Evolutionary conservation across 2,888 invertebrate genomes (phyloP).

Genomic region (Cataglyphis livida): DNA sequence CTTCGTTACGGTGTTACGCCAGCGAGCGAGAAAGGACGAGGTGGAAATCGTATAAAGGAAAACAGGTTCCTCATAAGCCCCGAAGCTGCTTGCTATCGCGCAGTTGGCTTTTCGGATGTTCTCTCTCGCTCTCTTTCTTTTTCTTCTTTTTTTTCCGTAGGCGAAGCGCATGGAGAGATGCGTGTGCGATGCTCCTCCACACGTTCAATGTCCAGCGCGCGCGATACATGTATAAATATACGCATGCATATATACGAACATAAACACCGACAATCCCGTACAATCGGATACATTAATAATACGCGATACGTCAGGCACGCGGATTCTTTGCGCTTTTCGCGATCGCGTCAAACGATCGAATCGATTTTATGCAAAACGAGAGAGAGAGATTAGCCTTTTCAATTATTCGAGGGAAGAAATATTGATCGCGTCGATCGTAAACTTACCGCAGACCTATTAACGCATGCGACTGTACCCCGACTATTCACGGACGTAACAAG

Average conservation of each 20-base stretch:
- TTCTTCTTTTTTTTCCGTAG: not conserved
- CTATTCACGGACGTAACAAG: constrained; percentile 37
- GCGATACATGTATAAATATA: not conserved
- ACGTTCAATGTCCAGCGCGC: constrained; percentile 2
- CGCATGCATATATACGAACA: not conserved
- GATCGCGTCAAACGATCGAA: not conserved
- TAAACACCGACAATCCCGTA: not conserved
- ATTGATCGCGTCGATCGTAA: not conserved
- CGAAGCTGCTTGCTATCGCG: constrained; percentile 53
- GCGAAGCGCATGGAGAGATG: constrained; percentile 17
- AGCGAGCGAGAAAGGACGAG: constrained; percentile 48
- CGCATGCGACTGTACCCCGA: not conserved
- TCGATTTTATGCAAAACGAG: not conserved
- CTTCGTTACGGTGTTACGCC: constrained; percentile 37
- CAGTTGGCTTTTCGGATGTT: constrained; percentile 54
- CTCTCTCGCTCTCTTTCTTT: constrained; percentile 15
- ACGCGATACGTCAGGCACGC: not conserved
- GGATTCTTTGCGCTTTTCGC: not conserved
- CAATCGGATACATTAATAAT: not conserved
- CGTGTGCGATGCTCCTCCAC: not conserved
- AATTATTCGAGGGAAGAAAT: not conserved
- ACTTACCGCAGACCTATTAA: not conserved
- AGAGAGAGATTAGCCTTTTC: not conserved
- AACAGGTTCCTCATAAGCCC: constrained; percentile 74
- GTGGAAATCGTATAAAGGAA: constrained; percentile 63